Conservation (phyloP, 2,888 invertebrate species). For the Esperia sulphurella region DNA sequence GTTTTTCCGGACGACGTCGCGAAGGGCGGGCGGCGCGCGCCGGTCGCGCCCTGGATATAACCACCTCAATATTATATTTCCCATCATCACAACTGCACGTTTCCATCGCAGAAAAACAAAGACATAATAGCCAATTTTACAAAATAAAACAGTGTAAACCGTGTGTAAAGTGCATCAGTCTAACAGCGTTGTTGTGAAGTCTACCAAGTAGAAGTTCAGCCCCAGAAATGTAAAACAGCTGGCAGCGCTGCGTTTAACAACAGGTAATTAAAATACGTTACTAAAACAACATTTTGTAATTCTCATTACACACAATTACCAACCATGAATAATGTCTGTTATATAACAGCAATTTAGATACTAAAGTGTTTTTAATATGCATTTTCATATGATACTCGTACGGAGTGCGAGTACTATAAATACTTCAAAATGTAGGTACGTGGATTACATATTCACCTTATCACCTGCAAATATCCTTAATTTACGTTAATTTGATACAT, state of each 20-base stretch:
- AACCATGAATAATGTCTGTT: too few relatives aligned
- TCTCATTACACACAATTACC: too few relatives aligned
- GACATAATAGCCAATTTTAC: background rate
- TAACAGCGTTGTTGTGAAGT: background rate
- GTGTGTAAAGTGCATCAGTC: background rate
- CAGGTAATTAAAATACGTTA: conserved; percentile 15
- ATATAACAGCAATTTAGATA: too few relatives aligned
- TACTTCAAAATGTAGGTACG: too few relatives aligned
- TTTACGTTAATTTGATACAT: too few relatives aligned
- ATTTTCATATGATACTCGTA: too few relatives aligned
- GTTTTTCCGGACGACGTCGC: conserved; percentile 46
- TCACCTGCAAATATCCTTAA: too few relatives aligned
- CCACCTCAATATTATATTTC: conserved; percentile 31
- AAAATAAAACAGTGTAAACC: background rate
- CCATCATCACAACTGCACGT: conserved; percentile 34
- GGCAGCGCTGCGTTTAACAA: conserved; percentile 11
- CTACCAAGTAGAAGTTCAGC: background rate
- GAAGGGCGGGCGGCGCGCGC: conserved; percentile 77
- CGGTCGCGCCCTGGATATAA: conserved; percentile 33
- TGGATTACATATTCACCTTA: too few relatives aligned
- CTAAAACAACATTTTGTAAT: background rate
- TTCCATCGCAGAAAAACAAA: conserved; percentile 9
- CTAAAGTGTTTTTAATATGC: too few relatives aligned
- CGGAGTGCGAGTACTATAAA: too few relatives aligned
- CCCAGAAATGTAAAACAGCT: conserved; percentile 18